Evolutionary conservation across 1,140 invertebrate genomes (phyloP).

Genomic region (Pogonomyrmex californicus): DNA sequence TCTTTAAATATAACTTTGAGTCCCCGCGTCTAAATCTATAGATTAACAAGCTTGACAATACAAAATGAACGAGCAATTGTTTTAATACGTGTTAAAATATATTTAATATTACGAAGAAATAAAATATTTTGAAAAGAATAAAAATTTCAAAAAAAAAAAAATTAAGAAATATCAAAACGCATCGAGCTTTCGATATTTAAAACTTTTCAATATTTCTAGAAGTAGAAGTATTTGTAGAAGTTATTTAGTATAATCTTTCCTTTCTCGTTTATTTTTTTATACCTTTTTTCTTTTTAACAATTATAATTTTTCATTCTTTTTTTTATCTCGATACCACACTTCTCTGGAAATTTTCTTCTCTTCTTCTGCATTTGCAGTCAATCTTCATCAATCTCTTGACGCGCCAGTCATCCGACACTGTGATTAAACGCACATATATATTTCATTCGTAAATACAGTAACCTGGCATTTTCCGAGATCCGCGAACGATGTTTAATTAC

Average conservation of each 20-base stretch:
- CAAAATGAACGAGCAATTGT: background rate
- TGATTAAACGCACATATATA: constrained; percentile 7
- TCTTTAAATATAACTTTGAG: constrained; percentile 10
- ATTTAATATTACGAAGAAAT: background rate
- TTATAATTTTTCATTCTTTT: background rate
- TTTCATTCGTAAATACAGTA: constrained; percentile 37
- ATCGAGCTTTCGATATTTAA: background rate
- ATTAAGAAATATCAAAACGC: background rate
- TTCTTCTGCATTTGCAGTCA: background rate
- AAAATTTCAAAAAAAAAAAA: background rate
- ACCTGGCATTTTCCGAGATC: constrained; percentile 31
- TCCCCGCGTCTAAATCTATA: background rate
- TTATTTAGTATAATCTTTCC: background rate
- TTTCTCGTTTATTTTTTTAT: background rate
- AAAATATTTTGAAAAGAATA: background rate
- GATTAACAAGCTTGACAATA: background rate
- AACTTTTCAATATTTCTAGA: background rate
- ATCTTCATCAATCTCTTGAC: background rate
- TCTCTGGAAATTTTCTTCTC: background rate
- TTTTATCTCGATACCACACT: background rate
- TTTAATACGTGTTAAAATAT: background rate
- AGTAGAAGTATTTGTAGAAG: background rate
- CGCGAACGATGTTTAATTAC: constrained; percentile 60
- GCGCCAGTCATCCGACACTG: background rate
- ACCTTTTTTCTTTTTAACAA: background rate